Percentiles rank a stretch among this genome's conserved stretches.
Evolutionary conservation across 2,113 vertebrate genomes (phyloP).

Genomic region (Cebidichthys violaceus): DNA sequence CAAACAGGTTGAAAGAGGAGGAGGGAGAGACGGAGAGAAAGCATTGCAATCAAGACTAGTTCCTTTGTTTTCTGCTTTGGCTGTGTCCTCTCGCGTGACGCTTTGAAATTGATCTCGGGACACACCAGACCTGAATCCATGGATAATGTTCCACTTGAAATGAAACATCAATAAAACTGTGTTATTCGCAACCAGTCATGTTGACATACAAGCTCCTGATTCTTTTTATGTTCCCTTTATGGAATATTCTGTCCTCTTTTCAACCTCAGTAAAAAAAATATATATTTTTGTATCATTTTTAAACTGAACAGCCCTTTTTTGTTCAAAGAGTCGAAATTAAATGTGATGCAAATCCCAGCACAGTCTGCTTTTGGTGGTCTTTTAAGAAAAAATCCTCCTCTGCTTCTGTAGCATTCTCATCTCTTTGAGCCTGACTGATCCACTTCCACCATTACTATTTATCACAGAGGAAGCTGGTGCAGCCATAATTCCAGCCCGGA

Average conservation of each 20-base stretch:
- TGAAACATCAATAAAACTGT: conserved; percentile 63
- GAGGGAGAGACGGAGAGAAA: conserved; percentile 43
- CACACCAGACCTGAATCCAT: conserved; percentile 50
- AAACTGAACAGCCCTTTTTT: conserved; percentile 2
- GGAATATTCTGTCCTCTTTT: background rate
- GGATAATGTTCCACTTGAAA: conserved; percentile 62
- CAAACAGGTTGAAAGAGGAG: conserved; percentile 81
- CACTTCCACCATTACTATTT: conserved; percentile 51
- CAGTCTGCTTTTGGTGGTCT: background rate
- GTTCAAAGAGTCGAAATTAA: conserved; percentile 7
- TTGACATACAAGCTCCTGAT: conserved; percentile 19
- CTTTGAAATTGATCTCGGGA: conserved; percentile 72
- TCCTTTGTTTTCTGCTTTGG: conserved; percentile 82
- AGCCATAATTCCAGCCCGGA: conserved; percentile 72
- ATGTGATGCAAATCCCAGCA: background rate
- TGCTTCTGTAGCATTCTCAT: conserved; percentile 32
- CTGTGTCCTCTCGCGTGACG: conserved; percentile 62
- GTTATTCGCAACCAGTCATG: conserved; percentile 33
- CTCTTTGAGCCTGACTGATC: conserved; percentile 51
- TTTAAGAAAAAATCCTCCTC: background rate
- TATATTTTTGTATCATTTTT: conserved; percentile 12
- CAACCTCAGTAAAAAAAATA: background rate
- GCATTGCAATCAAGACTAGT: conserved; percentile 59
- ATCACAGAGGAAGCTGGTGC: conserved; percentile 54
- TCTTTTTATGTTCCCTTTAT: background rate